phyloP scores from a whole-genome alignment of 2,888 invertebrate species.

The Pyrgus malvae region DNA sequence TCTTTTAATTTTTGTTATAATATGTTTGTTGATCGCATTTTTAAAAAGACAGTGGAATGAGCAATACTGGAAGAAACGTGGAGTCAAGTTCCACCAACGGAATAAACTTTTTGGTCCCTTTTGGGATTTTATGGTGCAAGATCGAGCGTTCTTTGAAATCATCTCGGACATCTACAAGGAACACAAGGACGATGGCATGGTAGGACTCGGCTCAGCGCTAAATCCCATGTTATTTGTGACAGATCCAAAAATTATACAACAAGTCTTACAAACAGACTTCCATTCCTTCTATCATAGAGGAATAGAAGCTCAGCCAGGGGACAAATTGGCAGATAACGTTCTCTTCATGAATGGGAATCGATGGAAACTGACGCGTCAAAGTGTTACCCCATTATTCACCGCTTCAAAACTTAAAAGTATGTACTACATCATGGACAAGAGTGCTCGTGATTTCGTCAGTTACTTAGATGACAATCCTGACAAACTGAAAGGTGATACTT shows the following conservation, averaged over 20 bases:
- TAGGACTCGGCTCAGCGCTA: conserved; percentile 42
- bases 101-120: background rate
- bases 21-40: background rate
- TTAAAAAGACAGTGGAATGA: background rate
- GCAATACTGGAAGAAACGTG: background rate
- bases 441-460: conserved; percentile 40
- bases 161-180: background rate
- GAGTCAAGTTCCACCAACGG: background rate
- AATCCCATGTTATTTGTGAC: conserved; percentile 38
- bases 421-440: conserved; percentile 38
- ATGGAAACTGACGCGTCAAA: conserved; percentile 47
- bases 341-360: conserved; percentile 40
- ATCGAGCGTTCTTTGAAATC: background rate
- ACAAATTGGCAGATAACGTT: conserved; percentile 38
- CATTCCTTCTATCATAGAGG: conserved; percentile 41
- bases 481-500: conserved; percentile 37
- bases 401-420: conserved; percentile 48
- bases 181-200: background rate
- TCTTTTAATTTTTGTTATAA: background rate
- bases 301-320: conserved; percentile 31
- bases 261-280: conserved; percentile 40
- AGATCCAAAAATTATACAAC: conserved; percentile 42
- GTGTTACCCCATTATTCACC: conserved; percentile 49
- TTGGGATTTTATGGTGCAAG: background rate
- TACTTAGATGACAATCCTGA: conserved; percentile 46